Evolutionary conservation across 2,113 vertebrate genomes (phyloP).

Genomic region (Saccopteryx bilineata): DNA sequence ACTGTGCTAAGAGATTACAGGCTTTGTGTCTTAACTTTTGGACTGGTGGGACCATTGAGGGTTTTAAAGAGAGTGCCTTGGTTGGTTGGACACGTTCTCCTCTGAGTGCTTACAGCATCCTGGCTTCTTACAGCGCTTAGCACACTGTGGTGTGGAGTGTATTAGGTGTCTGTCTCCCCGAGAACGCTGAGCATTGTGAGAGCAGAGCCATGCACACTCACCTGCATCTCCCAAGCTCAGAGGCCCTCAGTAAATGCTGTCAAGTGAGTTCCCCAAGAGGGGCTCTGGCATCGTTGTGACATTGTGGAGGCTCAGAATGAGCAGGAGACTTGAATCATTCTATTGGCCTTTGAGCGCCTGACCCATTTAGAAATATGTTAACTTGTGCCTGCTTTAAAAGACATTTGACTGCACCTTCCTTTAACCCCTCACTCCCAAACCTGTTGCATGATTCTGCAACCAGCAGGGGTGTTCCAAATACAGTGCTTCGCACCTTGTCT

Average conservation of each 20-base stretch:
- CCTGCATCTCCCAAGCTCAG: not conserved
- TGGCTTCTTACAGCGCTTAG: not conserved
- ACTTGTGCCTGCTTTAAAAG: constrained; percentile 25
- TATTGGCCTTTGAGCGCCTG: not conserved
- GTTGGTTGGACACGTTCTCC: not conserved
- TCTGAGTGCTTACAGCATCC: not conserved
- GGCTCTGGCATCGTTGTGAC: not conserved
- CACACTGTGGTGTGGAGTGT: rapidly evolving
- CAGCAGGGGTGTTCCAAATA: not conserved
- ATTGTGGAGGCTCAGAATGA: not conserved
- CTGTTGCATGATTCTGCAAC: not conserved
- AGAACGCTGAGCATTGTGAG: not conserved
- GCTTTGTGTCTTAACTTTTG: not conserved
- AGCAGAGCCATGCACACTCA: not conserved
- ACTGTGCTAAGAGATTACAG: not conserved
- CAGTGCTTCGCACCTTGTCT: not conserved
- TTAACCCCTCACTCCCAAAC: not conserved
- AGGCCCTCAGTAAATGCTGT: not conserved
- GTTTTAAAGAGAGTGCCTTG: not conserved
- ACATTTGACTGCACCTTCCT: not conserved
- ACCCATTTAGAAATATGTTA: not conserved
- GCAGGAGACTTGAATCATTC: not conserved
- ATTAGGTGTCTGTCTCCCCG: not conserved
- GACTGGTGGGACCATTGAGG: not conserved
- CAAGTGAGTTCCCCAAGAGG: not conserved